Conservation (phyloP, 2,113 vertebrate species). For the Malurus melanocephalus region DNA sequence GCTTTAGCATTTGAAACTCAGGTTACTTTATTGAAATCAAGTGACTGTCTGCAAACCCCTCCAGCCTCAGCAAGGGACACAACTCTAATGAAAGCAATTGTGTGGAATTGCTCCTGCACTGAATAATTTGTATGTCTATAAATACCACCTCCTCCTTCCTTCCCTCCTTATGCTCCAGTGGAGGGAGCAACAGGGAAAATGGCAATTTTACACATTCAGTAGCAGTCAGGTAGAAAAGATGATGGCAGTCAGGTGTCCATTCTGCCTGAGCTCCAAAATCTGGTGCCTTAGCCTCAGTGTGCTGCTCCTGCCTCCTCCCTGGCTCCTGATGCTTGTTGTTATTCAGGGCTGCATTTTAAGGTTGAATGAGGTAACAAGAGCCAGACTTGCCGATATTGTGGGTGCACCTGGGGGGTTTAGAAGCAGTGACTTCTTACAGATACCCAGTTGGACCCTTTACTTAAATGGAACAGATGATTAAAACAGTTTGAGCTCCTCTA, state of each 20-base stretch:
- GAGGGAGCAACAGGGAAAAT: not conserved
- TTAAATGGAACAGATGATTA: not conserved
- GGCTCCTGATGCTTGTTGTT: not conserved
- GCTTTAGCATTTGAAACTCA: not conserved
- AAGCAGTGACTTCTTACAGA: not conserved
- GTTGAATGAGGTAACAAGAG: not conserved
- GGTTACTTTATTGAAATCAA: not conserved
- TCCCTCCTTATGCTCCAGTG: not conserved
- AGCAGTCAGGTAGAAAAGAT: not conserved
- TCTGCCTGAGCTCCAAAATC: not conserved
- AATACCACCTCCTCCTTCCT: not conserved
- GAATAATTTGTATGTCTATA: not conserved
- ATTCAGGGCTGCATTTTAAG: not conserved
- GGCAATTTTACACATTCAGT: not conserved
- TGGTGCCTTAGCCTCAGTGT: not conserved
- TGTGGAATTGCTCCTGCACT: slow-evolving; percentile 1
- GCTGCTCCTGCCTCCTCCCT: not conserved
- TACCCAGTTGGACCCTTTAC: not conserved
- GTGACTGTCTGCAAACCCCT: not conserved
- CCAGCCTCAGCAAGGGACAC: not conserved
- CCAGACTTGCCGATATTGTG: not conserved
- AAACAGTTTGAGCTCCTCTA: not conserved
- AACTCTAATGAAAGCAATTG: not conserved
- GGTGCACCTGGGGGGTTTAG: not conserved
- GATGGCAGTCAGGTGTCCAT: not conserved